Conservation (phyloP, 2,113 vertebrate genomes). For the Maccullochella peelii region DNA sequence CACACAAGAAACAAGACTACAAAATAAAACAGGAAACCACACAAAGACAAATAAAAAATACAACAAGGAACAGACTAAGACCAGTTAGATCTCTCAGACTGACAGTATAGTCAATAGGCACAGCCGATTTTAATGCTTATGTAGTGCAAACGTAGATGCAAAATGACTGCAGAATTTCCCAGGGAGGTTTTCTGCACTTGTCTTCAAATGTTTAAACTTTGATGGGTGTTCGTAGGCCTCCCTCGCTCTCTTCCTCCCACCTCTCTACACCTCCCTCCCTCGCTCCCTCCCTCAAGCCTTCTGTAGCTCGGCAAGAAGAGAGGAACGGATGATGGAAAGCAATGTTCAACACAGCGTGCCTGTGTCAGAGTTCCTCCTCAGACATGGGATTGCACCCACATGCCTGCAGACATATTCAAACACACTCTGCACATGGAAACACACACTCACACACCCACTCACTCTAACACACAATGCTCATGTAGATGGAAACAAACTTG, state of each 20-base stretch:
- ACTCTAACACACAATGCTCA: slow-evolving; percentile 30
- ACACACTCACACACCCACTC: slow-evolving; percentile 49
- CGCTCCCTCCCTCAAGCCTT: slow-evolving; percentile 64
- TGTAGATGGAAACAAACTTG: slow-evolving; percentile 45
- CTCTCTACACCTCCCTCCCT: slow-evolving; percentile 50
- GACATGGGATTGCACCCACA: slow-evolving; percentile 70
- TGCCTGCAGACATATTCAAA: slow-evolving; percentile 51
- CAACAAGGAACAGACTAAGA: too few species aligned
- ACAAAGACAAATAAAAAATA: too few species aligned
- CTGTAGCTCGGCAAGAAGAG: slow-evolving; percentile 57
- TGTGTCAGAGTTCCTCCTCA: slow-evolving; percentile 71
- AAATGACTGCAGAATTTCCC: slow-evolving; percentile 42
- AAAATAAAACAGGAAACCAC: too few species aligned
- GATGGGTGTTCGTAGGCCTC: slow-evolving; percentile 47
- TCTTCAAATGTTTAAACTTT: slow-evolving; percentile 67
- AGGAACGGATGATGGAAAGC: slow-evolving; percentile 47
- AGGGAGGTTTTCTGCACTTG: slow-evolving; percentile 32
- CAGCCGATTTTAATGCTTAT: slow-evolving; percentile 9
- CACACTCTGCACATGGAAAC: slow-evolving; percentile 26
- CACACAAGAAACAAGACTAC: too few species aligned
- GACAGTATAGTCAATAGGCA: slow-evolving; percentile 8
- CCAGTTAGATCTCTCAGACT: not conserved
- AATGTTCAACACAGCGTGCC: slow-evolving; percentile 36
- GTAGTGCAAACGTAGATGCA: slow-evolving; percentile 7
- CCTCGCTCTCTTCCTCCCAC: slow-evolving; percentile 49